A percentile compares a stretch with the other conserved stretches of the same genome.
Evolutionary conservation across 1,140 invertebrate genomes (phyloP).

Genomic region (Eupeodes corollae): DNA sequence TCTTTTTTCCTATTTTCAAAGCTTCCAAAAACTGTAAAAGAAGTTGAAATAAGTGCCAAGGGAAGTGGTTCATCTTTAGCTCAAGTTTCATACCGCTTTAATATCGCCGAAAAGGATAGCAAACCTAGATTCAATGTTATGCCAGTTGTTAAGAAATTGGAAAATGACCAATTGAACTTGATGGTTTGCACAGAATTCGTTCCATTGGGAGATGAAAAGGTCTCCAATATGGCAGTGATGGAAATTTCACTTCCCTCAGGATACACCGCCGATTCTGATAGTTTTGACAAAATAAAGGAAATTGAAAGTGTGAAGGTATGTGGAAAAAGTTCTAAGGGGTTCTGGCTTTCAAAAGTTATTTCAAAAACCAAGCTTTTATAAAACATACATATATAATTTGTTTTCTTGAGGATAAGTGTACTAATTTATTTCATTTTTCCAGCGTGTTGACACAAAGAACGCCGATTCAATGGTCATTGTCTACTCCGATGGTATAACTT

Average conservation of each 20-base stretch:
- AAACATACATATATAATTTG: too few relatives aligned
- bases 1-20: neutral
- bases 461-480: constrained; percentile 64
- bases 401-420: neutral
- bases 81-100: constrained; percentile 69
- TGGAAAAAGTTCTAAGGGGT: neutral
- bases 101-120: constrained; percentile 67
- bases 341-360: neutral
- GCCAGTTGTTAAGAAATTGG: constrained; percentile 61
- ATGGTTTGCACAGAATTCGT: constrained; percentile 54
- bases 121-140: constrained; percentile 68
- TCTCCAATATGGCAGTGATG: constrained; percentile 81
- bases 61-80: constrained; percentile 67
- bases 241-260: constrained; percentile 76
- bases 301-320: constrained; percentile 20
- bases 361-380: too few relatives aligned
- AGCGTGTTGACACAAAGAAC: constrained; percentile 63
- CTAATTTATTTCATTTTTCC: neutral
- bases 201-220: constrained; percentile 14
- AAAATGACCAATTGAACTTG: constrained; percentile 56
- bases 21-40: constrained; percentile 18
- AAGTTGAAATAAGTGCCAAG: constrained; percentile 49
- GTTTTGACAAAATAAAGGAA: constrained; percentile 15
- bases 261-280: constrained; percentile 45
- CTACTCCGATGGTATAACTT: constrained; percentile 71